Percentiles rank a stretch among this genome's conserved stretches.
Conservation (phyloP, 2,113 vertebrate species). For the Cyanoliseus patagonus region DNA sequence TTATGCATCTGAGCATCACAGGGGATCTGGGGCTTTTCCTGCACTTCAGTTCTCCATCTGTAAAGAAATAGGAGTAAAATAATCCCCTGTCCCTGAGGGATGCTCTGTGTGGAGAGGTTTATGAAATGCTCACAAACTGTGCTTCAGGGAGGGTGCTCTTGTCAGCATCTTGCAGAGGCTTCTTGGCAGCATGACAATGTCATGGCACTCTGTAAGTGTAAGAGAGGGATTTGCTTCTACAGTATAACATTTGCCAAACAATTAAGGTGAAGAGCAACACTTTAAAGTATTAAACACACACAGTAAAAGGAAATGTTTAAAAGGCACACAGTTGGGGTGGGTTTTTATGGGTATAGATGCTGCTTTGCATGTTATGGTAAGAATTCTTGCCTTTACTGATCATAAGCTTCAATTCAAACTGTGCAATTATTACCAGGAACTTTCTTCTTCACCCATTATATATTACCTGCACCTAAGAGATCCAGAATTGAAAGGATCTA, state of each 20-base stretch:
- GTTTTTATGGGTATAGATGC: neutral
- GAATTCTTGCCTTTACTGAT: neutral
- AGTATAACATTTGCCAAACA: constrained; percentile 5
- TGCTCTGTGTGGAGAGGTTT: neutral
- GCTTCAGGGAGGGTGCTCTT: neutral
- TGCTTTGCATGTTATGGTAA: neutral
- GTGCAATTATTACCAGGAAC: neutral
- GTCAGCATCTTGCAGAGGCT: neutral
- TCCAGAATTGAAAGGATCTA: neutral
- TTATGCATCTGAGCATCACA: neutral
- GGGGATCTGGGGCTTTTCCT: neutral
- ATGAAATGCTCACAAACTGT: neutral
- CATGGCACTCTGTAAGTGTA: neutral
- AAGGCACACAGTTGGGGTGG: neutral
- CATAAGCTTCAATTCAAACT: neutral
- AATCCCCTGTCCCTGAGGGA: rapidly evolving
- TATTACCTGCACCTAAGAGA: neutral
- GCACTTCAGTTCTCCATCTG: neutral
- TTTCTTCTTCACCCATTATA: neutral
- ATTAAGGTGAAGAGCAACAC: neutral
- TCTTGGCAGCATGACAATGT: neutral
- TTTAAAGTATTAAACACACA: neutral
- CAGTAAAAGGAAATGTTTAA: constrained; percentile 22
- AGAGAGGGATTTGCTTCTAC: neutral
- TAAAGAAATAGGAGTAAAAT: neutral